Base-by-base conservation (phyloP, 2,888 invertebrate species). In the Chrysolina americana region DNA sequence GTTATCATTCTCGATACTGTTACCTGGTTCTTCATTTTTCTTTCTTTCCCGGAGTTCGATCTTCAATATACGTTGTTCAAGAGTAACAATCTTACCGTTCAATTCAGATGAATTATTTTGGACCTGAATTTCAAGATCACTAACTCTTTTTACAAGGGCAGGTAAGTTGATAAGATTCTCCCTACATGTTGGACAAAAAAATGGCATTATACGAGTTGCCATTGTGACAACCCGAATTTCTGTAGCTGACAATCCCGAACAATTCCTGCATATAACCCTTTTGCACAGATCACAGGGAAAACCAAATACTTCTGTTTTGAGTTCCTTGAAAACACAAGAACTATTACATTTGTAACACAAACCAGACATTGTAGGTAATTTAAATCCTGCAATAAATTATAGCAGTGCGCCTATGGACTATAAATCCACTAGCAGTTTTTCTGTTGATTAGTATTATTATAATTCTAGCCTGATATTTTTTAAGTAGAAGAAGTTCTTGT, bases 121-220 rank as follows among this genome's bases (percentile, higher is more conserved):
- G n/a, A n/a, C n/a, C n/a, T n/a, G n/a, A n/a, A n/a, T n/a, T n/a
- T n/a, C n/a, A n/a, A n/a, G n/a, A n/a, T n/a, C n/a, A n/a, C n/a
- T n/a, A n/a, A n/a, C n/a, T n/a, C n/a, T n/a, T n/a, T n/a, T n/a
- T n/a, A n/a, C n/a, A n/a, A n/a, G n/a, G n/a, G n/a, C n/a, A n/a
- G n/a, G n/a, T n/a, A n/a, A n/a, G n/a, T n/a, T n/a, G n/a, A n/a
- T n/a, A n/a, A n/a, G n/a, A n/a, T n/a, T n/a, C n/a, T n/a, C n/a
- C n/a, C n/a, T n/a, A n/a, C n/a, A n/a, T n/a, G 41, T 64, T 64
- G 44, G 65, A 15, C 65, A 65, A 23, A 65, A 65, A 44, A 65
- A 47, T 44, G 65, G 65, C 65, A 65, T 65, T 65, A 65, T 65
- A 41, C 41, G 36, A 64, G 64, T 65, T 65, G 65, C 44, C 65